A percentile compares a stretch with the other conserved stretches of the same genome.
These are phyloP conservation scores for Ochotona curzoniae DNA, from an alignment of 2,113 vertebrate genomes.

Conservation along the genomic window DNA sequence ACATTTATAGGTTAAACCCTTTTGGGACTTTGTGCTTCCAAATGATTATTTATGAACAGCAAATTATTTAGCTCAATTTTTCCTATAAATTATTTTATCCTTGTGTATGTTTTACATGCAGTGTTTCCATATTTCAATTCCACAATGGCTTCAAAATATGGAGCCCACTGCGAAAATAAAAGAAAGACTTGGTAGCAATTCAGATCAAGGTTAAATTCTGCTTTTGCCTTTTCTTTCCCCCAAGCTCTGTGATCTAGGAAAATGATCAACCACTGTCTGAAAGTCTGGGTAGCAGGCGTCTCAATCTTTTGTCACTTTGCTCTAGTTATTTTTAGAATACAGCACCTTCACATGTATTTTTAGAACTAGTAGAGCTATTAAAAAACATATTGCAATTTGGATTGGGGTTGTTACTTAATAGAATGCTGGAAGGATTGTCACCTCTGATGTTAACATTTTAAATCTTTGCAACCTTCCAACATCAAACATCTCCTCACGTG, in stretches of 20 bases:
- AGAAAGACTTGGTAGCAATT: neutral
- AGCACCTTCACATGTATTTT: neutral
- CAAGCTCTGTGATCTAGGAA: neutral
- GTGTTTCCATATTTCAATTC: neutral
- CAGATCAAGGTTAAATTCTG: neutral
- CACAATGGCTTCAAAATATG: neutral
- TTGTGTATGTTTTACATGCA: neutral
- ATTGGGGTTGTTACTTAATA: neutral
- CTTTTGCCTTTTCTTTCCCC: neutral
- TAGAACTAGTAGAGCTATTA: neutral
- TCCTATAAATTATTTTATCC: neutral
- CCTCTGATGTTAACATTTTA: neutral
- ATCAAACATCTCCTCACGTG: neutral
- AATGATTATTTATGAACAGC: neutral
- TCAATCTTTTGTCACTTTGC: neutral
- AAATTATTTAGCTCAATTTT: slow-evolving; percentile 4
- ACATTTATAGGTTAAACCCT: neutral
- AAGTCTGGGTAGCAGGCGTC: neutral
- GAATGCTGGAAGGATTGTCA: neutral
- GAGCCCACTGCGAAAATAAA: neutral
- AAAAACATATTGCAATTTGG: neutral
- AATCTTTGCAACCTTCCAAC: neutral
- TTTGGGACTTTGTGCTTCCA: neutral
- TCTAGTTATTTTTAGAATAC: neutral
- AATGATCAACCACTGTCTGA: neutral